A percentile compares a stretch with the other conserved stretches of the same genome.
Evolutionary conservation across 2,113 vertebrate species (phyloP).

Genomic region (Chloropsis hardwickii): DNA sequence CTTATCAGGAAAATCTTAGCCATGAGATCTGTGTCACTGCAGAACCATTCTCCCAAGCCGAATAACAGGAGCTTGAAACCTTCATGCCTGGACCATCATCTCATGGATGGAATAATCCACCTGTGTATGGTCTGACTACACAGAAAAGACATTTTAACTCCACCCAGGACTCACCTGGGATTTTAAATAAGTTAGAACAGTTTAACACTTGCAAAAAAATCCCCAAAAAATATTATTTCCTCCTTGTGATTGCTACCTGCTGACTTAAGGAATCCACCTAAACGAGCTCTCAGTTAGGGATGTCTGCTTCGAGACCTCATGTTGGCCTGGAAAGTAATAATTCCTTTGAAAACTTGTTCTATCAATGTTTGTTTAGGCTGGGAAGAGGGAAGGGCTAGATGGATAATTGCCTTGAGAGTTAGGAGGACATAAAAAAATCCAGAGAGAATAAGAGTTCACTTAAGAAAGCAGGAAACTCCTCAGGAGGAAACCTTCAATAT

Average conservation of each 20-base stretch:
- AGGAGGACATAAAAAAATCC: neutral
- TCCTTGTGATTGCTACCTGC: neutral
- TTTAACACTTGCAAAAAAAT: neutral
- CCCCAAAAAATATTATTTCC: neutral
- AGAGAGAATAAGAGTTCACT: neutral
- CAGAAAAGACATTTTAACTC: neutral
- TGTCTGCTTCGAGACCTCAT: neutral
- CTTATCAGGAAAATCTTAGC: constrained; percentile 5
- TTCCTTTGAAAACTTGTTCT: neutral
- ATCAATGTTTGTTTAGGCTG: neutral
- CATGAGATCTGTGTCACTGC: neutral
- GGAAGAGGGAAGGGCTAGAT: neutral
- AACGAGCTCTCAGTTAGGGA: neutral
- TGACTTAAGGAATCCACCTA: neutral
- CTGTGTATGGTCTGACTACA: neutral
- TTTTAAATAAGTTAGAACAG: neutral
- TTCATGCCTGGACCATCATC: neutral
- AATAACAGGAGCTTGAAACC: neutral
- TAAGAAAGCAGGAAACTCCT: neutral
- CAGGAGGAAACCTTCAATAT: neutral
- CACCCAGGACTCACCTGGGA: neutral
- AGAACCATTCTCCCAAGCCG: neutral
- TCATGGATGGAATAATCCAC: neutral
- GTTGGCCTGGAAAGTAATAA: neutral
- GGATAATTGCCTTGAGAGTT: neutral